A percentile compares a stretch with the other conserved stretches of the same genome.
phyloP scores from a whole-genome alignment of 2,888 invertebrate genomes.

The Iphiclides podalirius region DNA sequence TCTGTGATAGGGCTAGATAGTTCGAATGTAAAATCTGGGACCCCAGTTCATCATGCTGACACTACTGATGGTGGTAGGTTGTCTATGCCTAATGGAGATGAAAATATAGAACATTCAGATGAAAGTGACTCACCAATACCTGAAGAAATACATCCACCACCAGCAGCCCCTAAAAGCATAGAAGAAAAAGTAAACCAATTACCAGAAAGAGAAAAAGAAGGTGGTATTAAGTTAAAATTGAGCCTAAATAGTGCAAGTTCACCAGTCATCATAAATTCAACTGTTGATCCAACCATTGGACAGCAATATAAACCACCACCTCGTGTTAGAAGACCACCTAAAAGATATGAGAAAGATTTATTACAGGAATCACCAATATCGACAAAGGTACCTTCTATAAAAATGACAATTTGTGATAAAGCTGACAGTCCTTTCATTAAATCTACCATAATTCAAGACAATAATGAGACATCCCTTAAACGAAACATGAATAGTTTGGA shows the following conservation, averaged over 20 bases:
- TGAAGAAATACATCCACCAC: slow-evolving; percentile 42
- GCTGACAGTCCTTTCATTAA: slow-evolving; percentile 73
- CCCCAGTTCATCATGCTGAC: slow-evolving; percentile 24
- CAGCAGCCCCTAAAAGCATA: slow-evolving; percentile 35
- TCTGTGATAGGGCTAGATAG: slow-evolving; percentile 51
- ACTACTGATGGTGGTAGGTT: slow-evolving; percentile 29
- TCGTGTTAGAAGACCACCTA: slow-evolving; percentile 63
- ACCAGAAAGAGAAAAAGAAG: slow-evolving; percentile 57
- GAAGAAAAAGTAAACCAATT: slow-evolving; percentile 41
- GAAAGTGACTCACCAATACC: slow-evolving; percentile 55
- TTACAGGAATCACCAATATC: slow-evolving; percentile 35
- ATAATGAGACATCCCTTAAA: slow-evolving; percentile 61
- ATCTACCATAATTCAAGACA: slow-evolving; percentile 65
- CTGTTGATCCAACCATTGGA: slow-evolving; percentile 71
- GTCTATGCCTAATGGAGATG: slow-evolving; percentile 57
- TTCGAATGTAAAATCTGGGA: slow-evolving; percentile 40
- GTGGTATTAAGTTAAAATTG: slow-evolving; percentile 71
- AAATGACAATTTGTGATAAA: slow-evolving; percentile 76
- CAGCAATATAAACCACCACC: slow-evolving; percentile 65
- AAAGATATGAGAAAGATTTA: slow-evolving; percentile 62
- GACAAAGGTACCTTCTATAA: slow-evolving; percentile 62
- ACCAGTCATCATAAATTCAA: slow-evolving; percentile 73
- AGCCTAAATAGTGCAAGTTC: slow-evolving; percentile 73
- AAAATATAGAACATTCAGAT: slow-evolving; percentile 55
- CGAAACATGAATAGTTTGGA: slow-evolving; percentile 64